Base-by-base conservation (phyloP, 2,797 vertebrate genomes). In the Siniperca obscura region DNA sequence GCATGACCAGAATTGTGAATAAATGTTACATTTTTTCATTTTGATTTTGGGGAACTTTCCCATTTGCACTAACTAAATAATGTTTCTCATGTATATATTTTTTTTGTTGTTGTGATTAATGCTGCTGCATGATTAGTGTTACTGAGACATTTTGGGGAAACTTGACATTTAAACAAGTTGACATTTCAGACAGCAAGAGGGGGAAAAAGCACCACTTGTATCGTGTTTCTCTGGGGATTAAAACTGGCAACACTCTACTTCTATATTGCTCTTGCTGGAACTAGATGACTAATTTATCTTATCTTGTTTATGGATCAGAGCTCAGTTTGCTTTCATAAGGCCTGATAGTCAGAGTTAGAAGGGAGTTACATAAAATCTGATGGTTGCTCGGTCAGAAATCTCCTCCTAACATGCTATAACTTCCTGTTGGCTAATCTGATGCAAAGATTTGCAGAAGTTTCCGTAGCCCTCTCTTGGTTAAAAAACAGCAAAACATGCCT, bases 241-340 rank as follows among this genome's bases (percentile, higher is more conserved):
- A 62, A 75, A 46, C 52, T 38, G 13, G 4, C 19, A 25, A 19
- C 34, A n/a, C 34, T 34, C 6, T 36, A 14, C 14, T 48, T 61
- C 21, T 27, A 8, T 21, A n/a, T 48, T 52, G 0, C 21, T 34
- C 11, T 25, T 67, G 25, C 14, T 64, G 11, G 16, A 61, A 25
- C 27, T 30, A 13, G 3, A 53, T 66, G 46, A 48, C 14, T 19
- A 12, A 60, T 56, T 70, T 11, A 40, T 53, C 1, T 6, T 53
- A 67, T 80, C 66, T 73, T 73, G 30, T 72, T 77, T 25, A 53
- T 72, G 7, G 53, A 85, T 68, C 72, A 80, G 55, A 70, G 55
- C 53, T 72, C 30, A 27, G 42, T 67, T 75, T 60, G 53, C 40
- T 73, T 73, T 57, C 67, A 44, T 60, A 68, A 74, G 19, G 56